Conservation (phyloP, 2,113 vertebrate species). For the Labrus mixtus region DNA sequence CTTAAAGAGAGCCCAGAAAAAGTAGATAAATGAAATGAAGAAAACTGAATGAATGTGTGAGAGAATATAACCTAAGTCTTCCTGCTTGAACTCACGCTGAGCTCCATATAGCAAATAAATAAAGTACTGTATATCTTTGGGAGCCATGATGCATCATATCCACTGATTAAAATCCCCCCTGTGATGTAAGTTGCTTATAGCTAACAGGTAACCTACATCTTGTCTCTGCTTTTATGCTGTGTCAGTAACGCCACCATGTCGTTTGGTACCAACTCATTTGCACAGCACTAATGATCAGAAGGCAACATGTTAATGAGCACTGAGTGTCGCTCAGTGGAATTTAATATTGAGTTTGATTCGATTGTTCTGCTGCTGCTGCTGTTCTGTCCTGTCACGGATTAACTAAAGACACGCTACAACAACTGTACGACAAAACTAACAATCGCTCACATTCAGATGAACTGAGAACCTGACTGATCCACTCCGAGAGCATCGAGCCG, state of each 20-base stretch:
- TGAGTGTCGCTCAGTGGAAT: conserved; percentile 24
- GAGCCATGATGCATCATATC: too few relatives aligned
- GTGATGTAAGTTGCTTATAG: conserved; percentile 5
- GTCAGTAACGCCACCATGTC: not conserved
- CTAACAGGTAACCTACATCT: conserved; percentile 7
- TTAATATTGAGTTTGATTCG: conserved; percentile 25
- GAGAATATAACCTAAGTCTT: too few relatives aligned
- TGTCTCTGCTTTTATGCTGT: not conserved
- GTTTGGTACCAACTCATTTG: conserved; percentile 1
- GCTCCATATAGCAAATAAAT: too few relatives aligned
- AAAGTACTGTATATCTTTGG: too few relatives aligned
- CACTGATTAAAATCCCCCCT: not conserved
- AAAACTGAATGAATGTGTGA: too few relatives aligned
- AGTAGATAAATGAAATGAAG: too few relatives aligned
- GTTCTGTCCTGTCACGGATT: not conserved
- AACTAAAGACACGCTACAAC: not conserved
- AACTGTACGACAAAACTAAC: too few relatives aligned
- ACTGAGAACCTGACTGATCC: conserved; percentile 1
- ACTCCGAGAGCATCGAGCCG: not conserved
- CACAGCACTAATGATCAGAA: not conserved
- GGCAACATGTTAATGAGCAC: not conserved
- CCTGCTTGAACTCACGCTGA: too few relatives aligned
- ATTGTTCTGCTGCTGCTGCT: not conserved
- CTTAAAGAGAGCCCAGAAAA: too few relatives aligned
- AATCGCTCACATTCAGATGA: not conserved